Evolutionary conservation across 2,797 vertebrate genomes (phyloP).

Genomic region (Chelidonichthys spinosus): DNA sequence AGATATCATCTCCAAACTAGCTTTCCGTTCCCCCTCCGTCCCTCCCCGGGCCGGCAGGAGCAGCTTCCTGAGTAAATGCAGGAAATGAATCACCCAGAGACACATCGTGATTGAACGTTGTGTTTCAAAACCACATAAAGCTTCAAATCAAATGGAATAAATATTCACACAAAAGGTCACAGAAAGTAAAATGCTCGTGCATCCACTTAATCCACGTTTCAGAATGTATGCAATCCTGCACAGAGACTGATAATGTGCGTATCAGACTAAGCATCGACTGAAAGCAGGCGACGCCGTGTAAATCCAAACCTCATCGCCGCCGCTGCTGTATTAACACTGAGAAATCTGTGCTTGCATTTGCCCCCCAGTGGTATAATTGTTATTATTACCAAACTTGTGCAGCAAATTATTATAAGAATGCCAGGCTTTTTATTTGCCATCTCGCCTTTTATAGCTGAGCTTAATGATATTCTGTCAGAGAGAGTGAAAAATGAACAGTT

Average conservation of each 20-base stretch:
- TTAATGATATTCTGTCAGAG: conserved; percentile 81
- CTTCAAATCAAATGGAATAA: neutral
- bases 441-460: conserved; percentile 69
- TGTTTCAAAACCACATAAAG: conserved; percentile 6
- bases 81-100: conserved; percentile 39
- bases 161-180: neutral
- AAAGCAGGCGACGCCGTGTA: conserved; percentile 22
- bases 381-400: conserved; percentile 72
- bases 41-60: conserved; percentile 47
- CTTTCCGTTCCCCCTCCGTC: conserved; percentile 60
- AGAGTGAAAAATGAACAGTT: conserved; percentile 75
- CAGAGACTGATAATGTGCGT: neutral
- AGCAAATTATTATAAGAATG: conserved; percentile 70
- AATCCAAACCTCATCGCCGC: conserved; percentile 43
- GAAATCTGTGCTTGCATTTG: conserved; percentile 58
- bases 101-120: neutral
- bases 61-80: conserved; percentile 43
- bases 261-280: conserved; percentile 18
- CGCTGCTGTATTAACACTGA: conserved; percentile 40
- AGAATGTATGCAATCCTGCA: conserved; percentile 3
- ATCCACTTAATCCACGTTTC: conserved; percentile 1
- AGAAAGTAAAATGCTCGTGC: neutral
- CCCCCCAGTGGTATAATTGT: conserved; percentile 74
- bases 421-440: conserved; percentile 71
- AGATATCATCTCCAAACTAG: conserved; percentile 80